Conservation (phyloP, 2,113 vertebrate genomes). For the Sebastes schlegelii region DNA sequence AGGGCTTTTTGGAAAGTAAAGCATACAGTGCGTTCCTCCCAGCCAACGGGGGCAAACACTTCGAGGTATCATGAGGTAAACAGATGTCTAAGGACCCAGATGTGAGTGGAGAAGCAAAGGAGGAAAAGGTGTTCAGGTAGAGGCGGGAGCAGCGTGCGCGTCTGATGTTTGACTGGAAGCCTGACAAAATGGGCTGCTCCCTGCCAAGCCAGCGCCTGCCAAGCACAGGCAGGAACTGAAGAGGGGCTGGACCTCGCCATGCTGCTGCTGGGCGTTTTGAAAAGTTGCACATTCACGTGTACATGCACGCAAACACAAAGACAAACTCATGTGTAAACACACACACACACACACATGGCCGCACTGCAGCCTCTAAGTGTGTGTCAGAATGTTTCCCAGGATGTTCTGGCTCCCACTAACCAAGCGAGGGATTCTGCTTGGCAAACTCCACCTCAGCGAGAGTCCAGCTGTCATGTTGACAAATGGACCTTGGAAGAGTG, state of each 20-base stretch:
- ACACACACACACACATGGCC: slow-evolving; percentile 7
- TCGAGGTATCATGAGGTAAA: slow-evolving; percentile 59
- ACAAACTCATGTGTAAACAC: slow-evolving; percentile 1
- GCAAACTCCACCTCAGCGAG: slow-evolving; percentile 74
- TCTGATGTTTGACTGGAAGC: slow-evolving; percentile 78
- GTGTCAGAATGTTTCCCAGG: slow-evolving; percentile 73
- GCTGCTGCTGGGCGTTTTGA: slow-evolving; percentile 69
- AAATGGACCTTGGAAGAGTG: slow-evolving; percentile 81
- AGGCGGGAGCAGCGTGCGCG: slow-evolving; percentile 36
- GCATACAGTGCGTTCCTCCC: slow-evolving; percentile 9
- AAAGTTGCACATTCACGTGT: slow-evolving; percentile 54
- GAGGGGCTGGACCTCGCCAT: slow-evolving; percentile 66
- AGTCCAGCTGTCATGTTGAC: slow-evolving; percentile 83
- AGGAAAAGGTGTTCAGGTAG: slow-evolving; percentile 49
- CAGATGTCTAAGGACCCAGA: slow-evolving; percentile 63
- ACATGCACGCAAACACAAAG: slow-evolving; percentile 23
- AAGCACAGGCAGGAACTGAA: slow-evolving; percentile 71
- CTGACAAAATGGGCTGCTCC: slow-evolving; percentile 72
- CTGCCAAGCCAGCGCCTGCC: slow-evolving; percentile 70
- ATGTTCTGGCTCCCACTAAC: slow-evolving; percentile 76
- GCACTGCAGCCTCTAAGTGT: slow-evolving; percentile 47
- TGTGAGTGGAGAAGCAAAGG: slow-evolving; percentile 36
- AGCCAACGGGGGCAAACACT: slow-evolving; percentile 53
- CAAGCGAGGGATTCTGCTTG: slow-evolving; percentile 75
- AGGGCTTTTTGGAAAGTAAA: slow-evolving; percentile 31